phyloP scores from a whole-genome alignment of 2,797 vertebrate genomes.

The Sparus aurata region DNA sequence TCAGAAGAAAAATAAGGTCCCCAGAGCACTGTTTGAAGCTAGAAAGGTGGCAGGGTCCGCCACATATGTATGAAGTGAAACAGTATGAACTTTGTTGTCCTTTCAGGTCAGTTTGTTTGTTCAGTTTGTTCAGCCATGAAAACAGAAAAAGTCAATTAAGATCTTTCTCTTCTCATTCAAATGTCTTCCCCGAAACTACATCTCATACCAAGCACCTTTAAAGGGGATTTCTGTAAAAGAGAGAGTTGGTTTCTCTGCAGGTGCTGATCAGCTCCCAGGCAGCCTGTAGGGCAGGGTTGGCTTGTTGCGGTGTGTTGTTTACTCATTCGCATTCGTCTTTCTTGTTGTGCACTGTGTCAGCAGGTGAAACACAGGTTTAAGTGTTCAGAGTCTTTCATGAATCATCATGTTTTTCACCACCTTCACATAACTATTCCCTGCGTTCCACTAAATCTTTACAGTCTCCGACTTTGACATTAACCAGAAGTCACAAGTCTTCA shows the following conservation, averaged over 20 bases:
- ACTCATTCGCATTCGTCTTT: conserved; percentile 11
- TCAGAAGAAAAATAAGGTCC: no score
- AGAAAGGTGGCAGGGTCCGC: no score
- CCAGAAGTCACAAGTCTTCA: no score
- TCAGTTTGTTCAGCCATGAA: no score
- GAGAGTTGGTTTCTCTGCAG: neutral
- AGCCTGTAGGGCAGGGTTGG: neutral
- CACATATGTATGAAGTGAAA: no score
- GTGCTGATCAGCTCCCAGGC: neutral
- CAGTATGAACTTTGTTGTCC: no score
- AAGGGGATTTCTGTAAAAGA: neutral
- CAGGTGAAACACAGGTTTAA: conserved; percentile 7
- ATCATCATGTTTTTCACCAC: neutral
- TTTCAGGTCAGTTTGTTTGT: no score
- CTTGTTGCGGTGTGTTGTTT: conserved; percentile 5
- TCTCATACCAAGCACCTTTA: neutral
- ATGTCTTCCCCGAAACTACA: no score
- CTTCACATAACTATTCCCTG: neutral
- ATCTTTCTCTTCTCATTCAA: no score
- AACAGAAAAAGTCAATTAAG: no score
- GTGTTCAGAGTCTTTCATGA: neutral
- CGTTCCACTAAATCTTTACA: neutral
- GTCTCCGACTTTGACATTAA: no score
- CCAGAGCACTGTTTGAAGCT: no score
- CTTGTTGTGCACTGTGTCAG: conserved; percentile 2